phyloP scores from a whole-genome alignment of 2,113 vertebrate species.

The Engraulis encrasicolus region DNA sequence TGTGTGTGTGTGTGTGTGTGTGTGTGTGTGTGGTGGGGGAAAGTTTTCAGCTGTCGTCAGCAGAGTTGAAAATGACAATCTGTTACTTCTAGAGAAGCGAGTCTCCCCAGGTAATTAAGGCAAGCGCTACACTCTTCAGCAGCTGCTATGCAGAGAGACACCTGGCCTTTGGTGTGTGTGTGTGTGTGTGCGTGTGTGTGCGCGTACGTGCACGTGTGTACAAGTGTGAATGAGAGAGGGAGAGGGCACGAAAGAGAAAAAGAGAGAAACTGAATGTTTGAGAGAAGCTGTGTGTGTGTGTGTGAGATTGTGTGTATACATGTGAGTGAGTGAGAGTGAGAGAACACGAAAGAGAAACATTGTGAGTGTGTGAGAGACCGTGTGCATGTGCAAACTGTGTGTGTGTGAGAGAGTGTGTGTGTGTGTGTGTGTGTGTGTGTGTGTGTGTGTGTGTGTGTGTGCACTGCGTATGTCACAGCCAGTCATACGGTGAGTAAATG shows the following conservation, averaged over 20 bases:
- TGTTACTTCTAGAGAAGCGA: background rate
- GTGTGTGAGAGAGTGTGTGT: background rate
- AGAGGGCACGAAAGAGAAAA: too few species aligned
- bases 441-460: constrained; percentile 14
- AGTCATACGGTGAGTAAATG: constrained; percentile 54
- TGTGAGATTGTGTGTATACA: too few species aligned
- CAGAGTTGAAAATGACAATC: background rate
- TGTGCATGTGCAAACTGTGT: too few species aligned
- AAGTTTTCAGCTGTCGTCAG: background rate
- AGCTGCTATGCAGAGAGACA: constrained; percentile 17
- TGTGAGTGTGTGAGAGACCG: too few species aligned
- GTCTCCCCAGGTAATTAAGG: background rate
- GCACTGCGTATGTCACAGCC: constrained; percentile 35
- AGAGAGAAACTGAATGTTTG: too few species aligned
- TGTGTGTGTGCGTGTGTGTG: background rate
- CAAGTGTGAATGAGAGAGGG: background rate
- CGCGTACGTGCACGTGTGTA: background rate
- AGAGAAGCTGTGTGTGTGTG: too few species aligned
- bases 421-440: constrained; percentile 27
- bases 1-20: too few species aligned
- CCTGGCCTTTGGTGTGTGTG: constrained; percentile 1
- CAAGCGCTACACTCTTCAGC: background rate
- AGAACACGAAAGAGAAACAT: too few species aligned
- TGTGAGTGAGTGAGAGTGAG: too few species aligned
- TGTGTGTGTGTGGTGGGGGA: background rate